Evolutionary conservation across 1,140 invertebrate species (phyloP).

Genomic region (Zaprionus kolodkinae): DNA sequence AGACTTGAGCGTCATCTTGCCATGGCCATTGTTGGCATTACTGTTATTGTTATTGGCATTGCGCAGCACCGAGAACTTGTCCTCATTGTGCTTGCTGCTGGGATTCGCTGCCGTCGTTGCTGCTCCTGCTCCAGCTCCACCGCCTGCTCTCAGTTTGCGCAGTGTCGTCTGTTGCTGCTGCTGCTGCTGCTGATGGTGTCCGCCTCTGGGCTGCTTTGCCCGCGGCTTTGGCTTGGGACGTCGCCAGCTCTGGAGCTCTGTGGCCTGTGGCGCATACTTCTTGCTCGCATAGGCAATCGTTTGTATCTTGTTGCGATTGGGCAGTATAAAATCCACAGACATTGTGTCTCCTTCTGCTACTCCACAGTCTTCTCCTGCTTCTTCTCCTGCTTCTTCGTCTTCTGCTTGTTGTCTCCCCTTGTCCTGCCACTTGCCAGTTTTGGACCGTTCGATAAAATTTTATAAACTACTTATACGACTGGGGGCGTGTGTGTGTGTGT

Average conservation of each 20-base stretch:
- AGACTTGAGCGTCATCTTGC: slow-evolving; percentile 55
- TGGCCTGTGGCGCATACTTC: slow-evolving; percentile 58
- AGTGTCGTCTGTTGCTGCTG: slow-evolving; percentile 49
- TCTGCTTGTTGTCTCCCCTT: slow-evolving; percentile 47
- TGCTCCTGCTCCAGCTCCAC: not conserved
- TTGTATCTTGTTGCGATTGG: slow-evolving; percentile 79
- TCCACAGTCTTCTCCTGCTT: slow-evolving; percentile 14
- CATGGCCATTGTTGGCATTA: slow-evolving; percentile 50
- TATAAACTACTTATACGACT: slow-evolving; percentile 53
- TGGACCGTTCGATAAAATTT: slow-evolving; percentile 46
- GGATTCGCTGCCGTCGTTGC: slow-evolving; percentile 7
- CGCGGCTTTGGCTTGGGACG: slow-evolving; percentile 51
- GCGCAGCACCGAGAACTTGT: slow-evolving; percentile 58
- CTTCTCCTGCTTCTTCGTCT: slow-evolving; percentile 45
- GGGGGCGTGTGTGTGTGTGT: not conserved
- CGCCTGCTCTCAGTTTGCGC: slow-evolving; percentile 53
- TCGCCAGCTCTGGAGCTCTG: slow-evolving; percentile 46
- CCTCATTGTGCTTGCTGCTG: slow-evolving; percentile 36
- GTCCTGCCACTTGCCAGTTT: slow-evolving; percentile 63
- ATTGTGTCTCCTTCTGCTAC: slow-evolving; percentile 58
- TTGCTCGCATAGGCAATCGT: slow-evolving; percentile 79
- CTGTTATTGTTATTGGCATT: slow-evolving; percentile 77
- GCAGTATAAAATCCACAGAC: slow-evolving; percentile 79
- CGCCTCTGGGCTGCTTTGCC: slow-evolving; percentile 39
- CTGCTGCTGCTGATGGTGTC: slow-evolving; percentile 36